Evolutionary conservation across 35 echinoderm and acorn worm species (phyloP).

Genomic region (Antedon bifida): DNA sequence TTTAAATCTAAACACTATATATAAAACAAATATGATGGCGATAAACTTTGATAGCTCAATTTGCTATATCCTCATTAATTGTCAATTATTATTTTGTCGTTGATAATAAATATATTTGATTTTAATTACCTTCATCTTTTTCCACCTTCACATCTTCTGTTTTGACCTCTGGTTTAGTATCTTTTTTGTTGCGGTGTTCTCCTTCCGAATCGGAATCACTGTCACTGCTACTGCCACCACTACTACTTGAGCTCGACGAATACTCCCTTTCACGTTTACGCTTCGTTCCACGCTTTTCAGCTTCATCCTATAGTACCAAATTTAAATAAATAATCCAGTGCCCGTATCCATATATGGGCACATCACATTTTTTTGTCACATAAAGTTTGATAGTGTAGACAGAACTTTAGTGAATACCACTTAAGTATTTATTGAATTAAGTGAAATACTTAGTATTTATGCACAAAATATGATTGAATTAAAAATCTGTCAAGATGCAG

Average conservation of each 20-base stretch:
- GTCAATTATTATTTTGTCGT: slow-evolving; percentile 1
- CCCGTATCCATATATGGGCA: too few species aligned
- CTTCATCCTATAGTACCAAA: background rate
- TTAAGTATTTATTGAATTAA: too few species aligned
- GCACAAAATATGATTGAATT: too few species aligned
- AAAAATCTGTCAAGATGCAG: too few species aligned
- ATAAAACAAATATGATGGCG: too few species aligned
- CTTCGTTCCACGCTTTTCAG: slow-evolving; percentile 24
- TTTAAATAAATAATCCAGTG: background rate
- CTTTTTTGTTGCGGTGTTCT: background rate
- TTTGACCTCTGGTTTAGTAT: background rate
- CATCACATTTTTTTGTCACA: too few species aligned
- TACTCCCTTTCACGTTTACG: slow-evolving; percentile 23
- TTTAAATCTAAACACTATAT: too few species aligned
- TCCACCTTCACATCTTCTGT: background rate
- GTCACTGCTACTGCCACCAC: slow-evolving; percentile 44
- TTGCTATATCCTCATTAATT: slow-evolving; percentile 11
- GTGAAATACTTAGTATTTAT: too few species aligned
- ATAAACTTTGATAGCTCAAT: too few species aligned
- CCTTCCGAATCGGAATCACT: slow-evolving; percentile 24
- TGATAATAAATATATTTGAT: too few species aligned
- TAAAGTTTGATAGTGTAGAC: too few species aligned
- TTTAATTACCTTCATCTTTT: slow-evolving; percentile 6
- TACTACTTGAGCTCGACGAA: slow-evolving; percentile 32
- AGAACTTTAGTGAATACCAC: too few species aligned